Conservation (phyloP, 37 sponge, comb jelly and placozoan genomes). For the Dysidea cf. avara region DNA sequence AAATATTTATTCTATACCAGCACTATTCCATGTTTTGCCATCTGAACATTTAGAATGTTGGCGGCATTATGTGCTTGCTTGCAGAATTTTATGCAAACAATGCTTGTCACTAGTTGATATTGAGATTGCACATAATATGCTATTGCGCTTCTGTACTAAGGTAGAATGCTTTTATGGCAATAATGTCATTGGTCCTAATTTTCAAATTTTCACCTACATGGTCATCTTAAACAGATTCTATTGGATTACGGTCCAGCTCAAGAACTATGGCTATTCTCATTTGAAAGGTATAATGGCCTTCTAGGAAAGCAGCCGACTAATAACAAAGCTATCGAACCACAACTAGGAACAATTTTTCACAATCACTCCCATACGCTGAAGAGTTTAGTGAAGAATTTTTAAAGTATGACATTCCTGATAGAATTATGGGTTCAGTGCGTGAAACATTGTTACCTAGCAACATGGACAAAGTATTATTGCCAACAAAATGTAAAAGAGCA, state of each 20-base stretch:
- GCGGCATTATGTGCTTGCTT: slow-evolving; percentile 36
- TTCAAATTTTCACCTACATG: slow-evolving; percentile 20
- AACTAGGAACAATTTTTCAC: background rate
- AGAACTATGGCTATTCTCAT: slow-evolving; percentile 36
- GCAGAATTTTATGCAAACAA: slow-evolving; percentile 21
- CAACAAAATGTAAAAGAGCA: background rate
- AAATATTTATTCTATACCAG: slow-evolving; percentile 29
- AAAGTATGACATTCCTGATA: no score
- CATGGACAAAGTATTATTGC: background rate
- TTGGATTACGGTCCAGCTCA: slow-evolving; percentile 42
- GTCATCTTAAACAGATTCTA: slow-evolving; percentile 25
- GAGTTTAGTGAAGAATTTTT: slow-evolving; percentile 3
- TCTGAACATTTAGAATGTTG: slow-evolving; percentile 38
- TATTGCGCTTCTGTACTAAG: slow-evolving; percentile 40
- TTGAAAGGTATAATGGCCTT: slow-evolving; percentile 48
- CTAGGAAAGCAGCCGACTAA: slow-evolving; percentile 27
- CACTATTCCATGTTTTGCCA: slow-evolving; percentile 22
- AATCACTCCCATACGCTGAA: background rate
- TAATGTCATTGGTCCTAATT: slow-evolving; percentile 19
- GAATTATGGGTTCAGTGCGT: background rate
- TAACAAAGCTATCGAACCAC: slow-evolving; percentile 1
- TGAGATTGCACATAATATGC: slow-evolving; percentile 28
- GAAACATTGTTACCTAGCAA: background rate
- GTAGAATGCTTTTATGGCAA: slow-evolving; percentile 20
- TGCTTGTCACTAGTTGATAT: no score